Base-by-base conservation (phyloP, 1,140 invertebrate genomes). In the Drosophila santomea region DNA sequence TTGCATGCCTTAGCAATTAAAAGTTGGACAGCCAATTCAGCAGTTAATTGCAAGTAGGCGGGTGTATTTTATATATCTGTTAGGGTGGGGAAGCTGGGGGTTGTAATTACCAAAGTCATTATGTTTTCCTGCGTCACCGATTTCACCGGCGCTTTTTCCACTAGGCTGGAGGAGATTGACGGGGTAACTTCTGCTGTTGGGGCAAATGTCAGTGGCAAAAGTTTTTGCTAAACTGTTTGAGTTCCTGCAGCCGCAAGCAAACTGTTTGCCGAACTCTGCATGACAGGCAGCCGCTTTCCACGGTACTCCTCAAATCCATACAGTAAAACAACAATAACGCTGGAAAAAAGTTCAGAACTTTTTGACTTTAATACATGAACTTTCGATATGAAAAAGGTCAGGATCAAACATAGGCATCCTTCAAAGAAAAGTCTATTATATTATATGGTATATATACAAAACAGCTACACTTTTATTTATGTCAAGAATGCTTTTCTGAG, bases 51-150 rank as follows among this genome's bases (percentile, higher is more conserved):
- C 80, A 43, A 39, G 59, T 44, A 39, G 63, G 51, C 45, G 23
- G 68, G 52, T 57, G 62, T 43, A 61, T 69, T 63, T 50, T 50
- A 54, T 17, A 35, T n/a, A 25, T 47, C 12, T 47, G 25, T 23
- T 23, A 25, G 14, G 45, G 45, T 48, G 32, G 28, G 14, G 35
- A 56, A 8, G 28, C 32, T 32, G 63, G 39, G 23, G 14, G 20
- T 14, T 61, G 64, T 88, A 88, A 88, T 88, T 88, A 69, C 83
- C 59, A 73, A 88, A 89, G 84, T 88, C 83, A 89, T 88, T 88
- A 88, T 71, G 76, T 69, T 32, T 32, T 48, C 47, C 48, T 76
- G 58, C 67, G 62, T 69, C 58, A 63, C 41, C 47, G 72, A 62
- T 74, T 74, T 57, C 28, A 52, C 23, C 43, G 38, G 36, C 32